These are phyloP conservation scores for Catonia carolina DNA, from an alignment of 2,888 invertebrate species.

Conservation along the genomic window DNA sequence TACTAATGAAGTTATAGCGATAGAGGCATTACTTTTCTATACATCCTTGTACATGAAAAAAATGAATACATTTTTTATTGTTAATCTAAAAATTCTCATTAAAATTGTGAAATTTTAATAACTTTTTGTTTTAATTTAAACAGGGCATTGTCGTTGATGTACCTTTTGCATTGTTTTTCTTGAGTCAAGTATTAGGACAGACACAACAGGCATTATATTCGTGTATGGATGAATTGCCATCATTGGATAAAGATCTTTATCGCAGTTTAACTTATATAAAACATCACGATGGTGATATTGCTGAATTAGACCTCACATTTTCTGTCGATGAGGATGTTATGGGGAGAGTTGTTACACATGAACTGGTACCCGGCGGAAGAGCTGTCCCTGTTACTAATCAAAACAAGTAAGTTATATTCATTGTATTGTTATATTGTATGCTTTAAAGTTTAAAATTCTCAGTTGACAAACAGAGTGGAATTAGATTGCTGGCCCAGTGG, in stretches of 20 bases:
- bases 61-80: too few relatives aligned
- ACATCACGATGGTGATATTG: constrained; percentile 86
- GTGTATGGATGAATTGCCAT: constrained; percentile 96
- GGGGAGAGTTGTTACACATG: constrained; percentile 90
- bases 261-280: constrained; percentile 94
- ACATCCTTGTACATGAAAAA: too few relatives aligned
- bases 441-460: constrained; percentile 25
- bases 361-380: constrained; percentile 91
- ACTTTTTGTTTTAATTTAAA: too few relatives aligned
- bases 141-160: constrained; percentile 97
- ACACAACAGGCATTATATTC: constrained; percentile 91
- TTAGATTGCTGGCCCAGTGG: too few relatives aligned
- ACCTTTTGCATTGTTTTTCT: constrained; percentile 96
- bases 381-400: constrained; percentile 91
- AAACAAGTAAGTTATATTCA: constrained; percentile 66
- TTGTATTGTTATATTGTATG: too few relatives aligned
- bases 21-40: too few relatives aligned
- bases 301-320: constrained; percentile 91
- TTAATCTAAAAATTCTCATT: too few relatives aligned
- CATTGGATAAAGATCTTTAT: constrained; percentile 92
- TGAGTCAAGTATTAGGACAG: constrained; percentile 87
- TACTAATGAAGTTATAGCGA: too few relatives aligned
- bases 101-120: too few relatives aligned
- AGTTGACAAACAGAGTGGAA: too few relatives aligned
- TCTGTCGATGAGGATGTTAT: constrained; percentile 92